Base-by-base conservation (phyloP, 2,797 vertebrate species). In the Chrysocyon brachyurus region DNA sequence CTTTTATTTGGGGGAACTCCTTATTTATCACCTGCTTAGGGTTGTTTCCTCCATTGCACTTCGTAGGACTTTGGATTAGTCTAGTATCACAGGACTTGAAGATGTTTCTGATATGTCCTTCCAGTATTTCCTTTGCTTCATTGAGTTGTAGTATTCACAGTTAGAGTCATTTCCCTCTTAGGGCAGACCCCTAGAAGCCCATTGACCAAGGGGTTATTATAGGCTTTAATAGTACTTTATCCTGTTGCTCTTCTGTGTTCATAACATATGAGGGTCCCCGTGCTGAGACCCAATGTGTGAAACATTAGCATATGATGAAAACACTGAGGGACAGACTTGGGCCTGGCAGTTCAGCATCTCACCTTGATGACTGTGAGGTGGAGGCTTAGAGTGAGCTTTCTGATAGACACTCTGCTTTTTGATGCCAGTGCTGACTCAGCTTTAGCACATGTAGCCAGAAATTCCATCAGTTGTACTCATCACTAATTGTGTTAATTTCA, bases 51-150 rank as follows among this genome's bases (percentile, higher is more conserved):
- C 31, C 0, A 46, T 77, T 68, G 16, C 1, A 19, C 0, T 4
- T 75, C 1, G 77, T 21, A 79, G 31, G 33, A 70, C 57, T 59
- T 96, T 91, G 85, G 22, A n/a, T 90, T 49, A n/a, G 36, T 77
- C 26, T 87, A 26, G 6, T 95, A 94, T 92, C 72, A 89, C 90
- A 73, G 10, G 19, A 61, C n/a, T 94, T 97, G 57, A 21, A 24
- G 88, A 90, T 26, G 6, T 77, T 85, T 28, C 15, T 52, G 26
- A 15, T 52, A 17, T 31, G 46, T 49, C 54, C 14, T 15, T 0
- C 24, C 40, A 22, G 59, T 90, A 22, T 91, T 97, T 78, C 22
- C 5, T 96, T 96, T 36, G 3, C 36, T 26, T 94, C 61, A 57
- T 78, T 92, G 6, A 87, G 0, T 87, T 54, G 22, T 72, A 5